Evolutionary conservation across 2,888 invertebrate genomes (phyloP), one percentile per base, ranked within the genome.

Genomic region (Lissonota sp.): DNA sequence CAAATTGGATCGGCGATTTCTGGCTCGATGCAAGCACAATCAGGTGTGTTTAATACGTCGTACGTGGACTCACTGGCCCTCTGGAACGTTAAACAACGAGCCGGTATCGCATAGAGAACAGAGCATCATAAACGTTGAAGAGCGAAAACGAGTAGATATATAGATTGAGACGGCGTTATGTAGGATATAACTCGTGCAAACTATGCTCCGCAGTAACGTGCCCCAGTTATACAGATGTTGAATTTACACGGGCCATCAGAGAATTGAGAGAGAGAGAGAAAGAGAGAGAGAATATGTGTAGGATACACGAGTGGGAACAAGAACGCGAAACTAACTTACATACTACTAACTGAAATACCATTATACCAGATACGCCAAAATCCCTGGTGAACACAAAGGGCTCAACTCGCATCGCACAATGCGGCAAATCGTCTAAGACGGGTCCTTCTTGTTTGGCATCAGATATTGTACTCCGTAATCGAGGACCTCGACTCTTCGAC

Each of bases 221-320:
- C 26, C 75, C 80, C 53, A 80, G 80, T 71, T 80, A 63, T 75
- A 62, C 75, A 72, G 71, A 80, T 80, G 80, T 71, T 71, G 71
- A 75, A 75, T 60, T 60, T 80, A 51, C 60, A 66, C n/a, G 71
- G 71, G 60, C 49, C 16, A 62, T 60, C 60, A 16, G 49, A 60
- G 51, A 74, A n/a, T 49, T 16, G 49, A 60, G 51, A 74, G 14
- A 10, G 12, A 12, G 14, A 58, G 37, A 58, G 57, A 51, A 57
- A 58, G 44, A 44, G 44, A 44, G 44, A 42, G 37, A 70, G 26
- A 16, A 58, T 49, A 39, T 12, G 53, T 53, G 12, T 53, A 12
- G 5, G 53, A 53, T 53, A 53, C 6, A 53, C 4, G 39, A 70
- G 12, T 37, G 70, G 58, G 58, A 58, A 70, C 70, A 14, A 70